phyloP scores from a whole-genome alignment of 2,888 invertebrate genomes.

The Cantharis lateralis region DNA sequence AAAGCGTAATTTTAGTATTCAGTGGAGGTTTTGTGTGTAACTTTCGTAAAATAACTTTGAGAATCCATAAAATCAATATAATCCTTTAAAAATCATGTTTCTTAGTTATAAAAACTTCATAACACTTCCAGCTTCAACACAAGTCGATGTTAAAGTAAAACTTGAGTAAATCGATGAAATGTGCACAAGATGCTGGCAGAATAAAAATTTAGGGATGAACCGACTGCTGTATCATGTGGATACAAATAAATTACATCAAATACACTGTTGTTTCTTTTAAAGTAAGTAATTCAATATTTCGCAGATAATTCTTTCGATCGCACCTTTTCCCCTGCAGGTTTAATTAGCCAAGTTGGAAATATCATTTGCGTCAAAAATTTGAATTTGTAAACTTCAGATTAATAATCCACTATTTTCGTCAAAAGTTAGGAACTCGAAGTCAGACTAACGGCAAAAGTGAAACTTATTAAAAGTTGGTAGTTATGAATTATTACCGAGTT shows the following conservation, averaged over 20 bases:
- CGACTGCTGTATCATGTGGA: neutral
- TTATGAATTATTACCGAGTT: neutral
- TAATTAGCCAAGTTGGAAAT: neutral
- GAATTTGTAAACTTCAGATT: neutral
- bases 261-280: neutral
- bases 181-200: neutral
- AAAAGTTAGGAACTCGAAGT: neutral
- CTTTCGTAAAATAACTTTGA: constrained; percentile 8
- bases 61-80: constrained; percentile 10
- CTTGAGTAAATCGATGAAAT: neutral
- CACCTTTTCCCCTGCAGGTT: neutral
- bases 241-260: neutral
- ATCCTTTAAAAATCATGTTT: constrained; percentile 13
- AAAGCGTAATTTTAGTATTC: constrained; percentile 9
- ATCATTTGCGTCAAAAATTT: neutral
- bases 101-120: constrained; percentile 10
- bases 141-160: neutral
- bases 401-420: neutral
- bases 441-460: neutral
- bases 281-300: neutral
- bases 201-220: neutral
- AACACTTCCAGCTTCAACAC: neutral
- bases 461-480: neutral
- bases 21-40: neutral
- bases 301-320: neutral